phyloP scores from a whole-genome alignment of 2,888 invertebrate genomes.

The Cephalotes varians region DNA sequence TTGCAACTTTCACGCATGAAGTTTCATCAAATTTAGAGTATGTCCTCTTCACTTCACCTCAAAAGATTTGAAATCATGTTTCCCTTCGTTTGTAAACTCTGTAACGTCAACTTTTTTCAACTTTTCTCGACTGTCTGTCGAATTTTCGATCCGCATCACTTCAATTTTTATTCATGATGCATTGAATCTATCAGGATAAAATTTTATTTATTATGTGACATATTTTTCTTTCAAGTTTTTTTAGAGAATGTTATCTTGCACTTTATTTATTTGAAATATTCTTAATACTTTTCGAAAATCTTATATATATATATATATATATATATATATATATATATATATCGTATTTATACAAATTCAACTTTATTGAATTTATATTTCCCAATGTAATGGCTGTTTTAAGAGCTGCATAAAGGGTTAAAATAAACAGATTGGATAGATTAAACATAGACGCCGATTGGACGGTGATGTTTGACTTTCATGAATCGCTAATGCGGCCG shows the following conservation, averaged over 20 bases:
- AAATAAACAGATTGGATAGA: constrained; percentile 46
- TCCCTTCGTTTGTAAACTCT: not conserved
- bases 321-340: too few relatives aligned
- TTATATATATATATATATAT: too few relatives aligned
- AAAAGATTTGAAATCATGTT: not conserved
- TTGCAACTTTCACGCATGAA: not conserved
- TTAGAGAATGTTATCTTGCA: not conserved
- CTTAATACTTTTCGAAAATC: not conserved
- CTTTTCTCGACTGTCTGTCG: not conserved
- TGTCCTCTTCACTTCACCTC: not conserved
- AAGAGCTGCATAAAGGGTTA: constrained; percentile 2
- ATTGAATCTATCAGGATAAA: not conserved
- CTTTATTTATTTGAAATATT: constrained; percentile 2
- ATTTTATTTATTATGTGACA: not conserved
- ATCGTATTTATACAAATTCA: not conserved
- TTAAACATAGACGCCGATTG: constrained; percentile 49
- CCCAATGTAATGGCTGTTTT: not conserved
- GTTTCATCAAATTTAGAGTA: not conserved
- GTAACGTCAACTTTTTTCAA: constrained; percentile 7
- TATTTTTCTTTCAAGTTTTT: not conserved
- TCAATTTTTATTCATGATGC: not conserved
- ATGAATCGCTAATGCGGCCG: constrained; percentile 48
- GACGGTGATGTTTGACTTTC: constrained; percentile 58
- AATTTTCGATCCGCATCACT: not conserved
- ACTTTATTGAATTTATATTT: constrained; percentile 20